Evolutionary conservation across 2,888 invertebrate species (phyloP).

Genomic region (Torymus auratus): DNA sequence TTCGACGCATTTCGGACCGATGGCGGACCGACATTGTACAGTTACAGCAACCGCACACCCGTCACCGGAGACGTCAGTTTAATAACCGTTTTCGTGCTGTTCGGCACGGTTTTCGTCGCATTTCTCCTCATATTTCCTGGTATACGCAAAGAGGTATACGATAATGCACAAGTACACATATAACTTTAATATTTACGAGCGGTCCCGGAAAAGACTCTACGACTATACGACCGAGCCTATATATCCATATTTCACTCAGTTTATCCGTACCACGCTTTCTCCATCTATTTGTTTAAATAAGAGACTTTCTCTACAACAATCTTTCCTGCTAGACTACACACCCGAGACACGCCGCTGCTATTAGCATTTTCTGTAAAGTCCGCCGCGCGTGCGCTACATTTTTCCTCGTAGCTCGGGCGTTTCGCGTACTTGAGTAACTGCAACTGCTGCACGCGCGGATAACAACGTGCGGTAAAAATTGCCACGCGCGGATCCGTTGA

Average conservation of each 20-base stretch:
- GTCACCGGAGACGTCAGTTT: slow-evolving; percentile 95
- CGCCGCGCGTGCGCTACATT: too few species aligned
- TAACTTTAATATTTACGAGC: background rate
- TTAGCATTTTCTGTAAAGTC: slow-evolving; percentile 3
- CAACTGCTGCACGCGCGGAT: too few species aligned
- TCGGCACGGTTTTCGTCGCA: slow-evolving; percentile 93
- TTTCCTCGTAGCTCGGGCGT: too few species aligned
- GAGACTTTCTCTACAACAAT: slow-evolving; percentile 13
- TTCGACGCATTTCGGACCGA: slow-evolving; percentile 97
- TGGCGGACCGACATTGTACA: slow-evolving; percentile 97
- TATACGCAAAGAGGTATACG: slow-evolving; percentile 91
- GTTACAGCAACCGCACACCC: slow-evolving; percentile 95
- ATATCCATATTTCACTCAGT: too few species aligned
- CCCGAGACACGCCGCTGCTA: background rate
- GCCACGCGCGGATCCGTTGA: too few species aligned
- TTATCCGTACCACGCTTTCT: slow-evolving; percentile 6
- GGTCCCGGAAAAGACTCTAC: background rate
- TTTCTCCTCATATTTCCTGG: slow-evolving; percentile 98
- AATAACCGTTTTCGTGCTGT: slow-evolving; percentile 90
- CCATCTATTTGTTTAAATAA: slow-evolving; percentile 22
- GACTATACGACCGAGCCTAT: background rate
- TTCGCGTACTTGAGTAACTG: too few species aligned
- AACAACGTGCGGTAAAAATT: too few species aligned
- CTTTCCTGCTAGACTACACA: background rate
- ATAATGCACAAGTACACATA: background rate